Base-by-base conservation (phyloP, 2,797 vertebrate genomes). In the Poecile montanus region DNA sequence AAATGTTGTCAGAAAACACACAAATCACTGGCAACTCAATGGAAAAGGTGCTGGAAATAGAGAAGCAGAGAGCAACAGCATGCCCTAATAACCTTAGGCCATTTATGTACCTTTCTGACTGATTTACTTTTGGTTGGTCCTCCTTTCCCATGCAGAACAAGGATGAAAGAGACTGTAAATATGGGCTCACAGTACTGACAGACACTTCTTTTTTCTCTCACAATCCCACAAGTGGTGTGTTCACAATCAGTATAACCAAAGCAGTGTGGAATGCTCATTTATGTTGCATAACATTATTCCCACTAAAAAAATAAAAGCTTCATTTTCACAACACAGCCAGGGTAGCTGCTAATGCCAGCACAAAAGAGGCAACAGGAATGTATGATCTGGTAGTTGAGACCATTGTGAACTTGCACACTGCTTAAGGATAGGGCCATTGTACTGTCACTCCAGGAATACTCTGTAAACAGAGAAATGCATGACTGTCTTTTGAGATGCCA, bases 291-390 rank as follows among this genome's bases (percentile, higher is more conserved):
- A 78, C n/a, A 63, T 57, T 80, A 58, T 47, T 74, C 36, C 15
- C 47, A 22, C 9, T 23, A 21, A 29, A 54, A 72, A 71, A 9
- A 26, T 7, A 66, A 83, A 94, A 86, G 32, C 38, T 88, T 77
- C 21, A 19, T 86, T 91, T 95, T 90, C 70, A 54, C 61, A 88
- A 22, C 22, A 61, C 32, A 65, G 56, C 22, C 44, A 65, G 9
- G 0, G 1, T 68, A 84, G 44, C 51, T 78, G 73, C 47, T 91
- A 90, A 86, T 88, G 73, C 80, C 54, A 67, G 66, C 58, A 93
- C 62, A 95, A 93, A 95, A 88, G 83, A 81, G 47, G 38, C 17
- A 9, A 76, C 50, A 65, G 72, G 61, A 94, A 83, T 77, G 79
- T 53, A 67, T 34, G 36, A 79, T 85, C 75, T 77, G 61, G 45